A percentile compares a stretch with the other conserved stretches of the same genome.
These are phyloP conservation scores for Drosophila persimilis DNA, from an alignment of 1,140 invertebrate species.

Conservation along the genomic window DNA sequence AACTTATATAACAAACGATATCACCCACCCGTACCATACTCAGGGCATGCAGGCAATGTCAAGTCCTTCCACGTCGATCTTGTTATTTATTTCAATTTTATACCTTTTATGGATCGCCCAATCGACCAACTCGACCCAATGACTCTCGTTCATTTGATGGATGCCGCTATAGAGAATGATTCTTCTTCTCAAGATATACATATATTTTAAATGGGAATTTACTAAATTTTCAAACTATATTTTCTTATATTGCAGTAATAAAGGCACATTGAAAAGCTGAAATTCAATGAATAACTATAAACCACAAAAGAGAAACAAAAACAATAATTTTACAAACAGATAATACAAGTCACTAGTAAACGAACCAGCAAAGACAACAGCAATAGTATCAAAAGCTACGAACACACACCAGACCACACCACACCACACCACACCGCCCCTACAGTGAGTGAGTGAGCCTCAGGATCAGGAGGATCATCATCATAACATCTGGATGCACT, in stretches of 20 bases:
- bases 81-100: slow-evolving; percentile 6
- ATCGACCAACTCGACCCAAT: too few species aligned
- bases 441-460: slow-evolving; percentile 17
- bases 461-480: slow-evolving; percentile 24
- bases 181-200: too few species aligned
- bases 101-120: too few species aligned
- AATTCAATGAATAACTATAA: slow-evolving; percentile 80
- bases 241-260: slow-evolving; percentile 71
- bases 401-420: slow-evolving; percentile 34
- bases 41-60: slow-evolving; percentile 19
- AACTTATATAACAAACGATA: neutral
- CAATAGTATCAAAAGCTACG: slow-evolving; percentile 33
- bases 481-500: neutral
- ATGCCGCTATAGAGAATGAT: too few species aligned
- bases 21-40: slow-evolving; percentile 19
- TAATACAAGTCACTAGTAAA: slow-evolving; percentile 54
- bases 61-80: slow-evolving; percentile 6
- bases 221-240: slow-evolving; percentile 3
- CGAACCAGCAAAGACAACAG: slow-evolving; percentile 24
- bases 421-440: neutral
- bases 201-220: too few species aligned
- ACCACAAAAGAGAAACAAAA: slow-evolving; percentile 72
- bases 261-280: slow-evolving; percentile 83
- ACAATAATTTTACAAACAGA: slow-evolving; percentile 74
- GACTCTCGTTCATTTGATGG: too few species aligned